Base-by-base conservation (phyloP, 92 coral and sea anemone species). In the Umimayanthus kanabou region DNA sequence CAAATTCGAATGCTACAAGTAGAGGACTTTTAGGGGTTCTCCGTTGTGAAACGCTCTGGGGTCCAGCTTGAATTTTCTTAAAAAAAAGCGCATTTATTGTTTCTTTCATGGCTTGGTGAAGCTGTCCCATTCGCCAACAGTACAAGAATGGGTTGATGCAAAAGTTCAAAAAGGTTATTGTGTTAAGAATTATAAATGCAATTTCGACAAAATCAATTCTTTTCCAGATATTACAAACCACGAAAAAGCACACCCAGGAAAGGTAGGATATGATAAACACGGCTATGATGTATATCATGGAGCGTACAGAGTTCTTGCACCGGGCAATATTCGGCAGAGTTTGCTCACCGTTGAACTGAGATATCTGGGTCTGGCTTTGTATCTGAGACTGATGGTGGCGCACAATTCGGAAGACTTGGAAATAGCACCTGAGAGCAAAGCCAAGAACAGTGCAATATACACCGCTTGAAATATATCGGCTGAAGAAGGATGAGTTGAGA, bases 41-140 rank as follows among this genome's bases (percentile, higher is more conserved):
- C 45, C 45, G 7, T 42, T 42, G 45, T 42, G 45, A 42, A 42
- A 42, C 7, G 45, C 5, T 42, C 45, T 42, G 45, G 45, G 45
- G 5, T 3, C 45, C 2, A 42, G 45, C 45, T 42, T 42, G 7
- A 3, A 42, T 6, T 42, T 42, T 42, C 45, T 42, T 42, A 42
- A 42, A 42, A 42, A 42, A 42, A 0, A 42, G 45, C 45, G 45
- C 45, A 4, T 42, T 42, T 42, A 42, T 42, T 42, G 45, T 42
- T 70, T 70, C 75, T n/a, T 70, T 70, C 8, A 70, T 13, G 75
- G 75, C 75, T 37, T 70, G 75, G 30, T 39, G 75, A 70, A 70
- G 23, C n/a, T 23, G 30, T 37, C 75, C 37, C 4, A 70, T 20
- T 4, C 75, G 75, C 75, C 75, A 70, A 70, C 75, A 70, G 75